Evolutionary conservation across 2,888 invertebrate genomes (phyloP), one percentile per base, ranked within the genome.

Genomic region (Machimus atricapillus): DNA sequence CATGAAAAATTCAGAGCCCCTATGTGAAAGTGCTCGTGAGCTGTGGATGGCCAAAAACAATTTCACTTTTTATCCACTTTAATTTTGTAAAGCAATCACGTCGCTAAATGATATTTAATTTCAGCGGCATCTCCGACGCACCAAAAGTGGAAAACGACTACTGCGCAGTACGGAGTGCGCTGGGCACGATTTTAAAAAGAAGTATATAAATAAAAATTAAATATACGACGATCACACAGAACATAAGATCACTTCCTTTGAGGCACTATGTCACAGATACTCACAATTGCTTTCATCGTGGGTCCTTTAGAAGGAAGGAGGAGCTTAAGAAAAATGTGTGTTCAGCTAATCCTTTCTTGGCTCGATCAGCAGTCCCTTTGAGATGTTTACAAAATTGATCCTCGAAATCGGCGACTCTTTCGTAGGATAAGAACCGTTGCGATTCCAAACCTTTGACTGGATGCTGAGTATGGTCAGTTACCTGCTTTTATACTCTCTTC

Each of bases 241-340:
- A 52, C 34, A 82, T 16, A 85, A 85, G 85, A 85, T 85, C 85
- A 85, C 85, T 85, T 85, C 74, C 74, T 74, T 46, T n/a, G 16
- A 43, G 19, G 37, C 66, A 66, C 85, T 66, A 27, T 46, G 12
- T 46, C 43, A 86, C 43, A 37, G 5, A 90, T 92, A 94, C 94
- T 94, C 93, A 94, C 94, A 93, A 94, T 92, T 91, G 93, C 90
- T 92, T 93, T 94, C 94, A 94, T 94, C 90, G 89, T 91, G 88
- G 89, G 89, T 90, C 89, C 58, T 86, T 78, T 77, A 31, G 16
- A 37, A 34, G 31, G 76, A 76, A 46, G 40, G 27, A 43, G 52
- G 34, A 46, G 46, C 14, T 40, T 46, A 46, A 81, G 23, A 56
- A 1, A 14, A 56, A 46, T 23, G 14, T 34, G n/a, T 74, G 14